Base-by-base conservation (phyloP, 1,140 invertebrate genomes). In the Sycophaga agraensis region DNA sequence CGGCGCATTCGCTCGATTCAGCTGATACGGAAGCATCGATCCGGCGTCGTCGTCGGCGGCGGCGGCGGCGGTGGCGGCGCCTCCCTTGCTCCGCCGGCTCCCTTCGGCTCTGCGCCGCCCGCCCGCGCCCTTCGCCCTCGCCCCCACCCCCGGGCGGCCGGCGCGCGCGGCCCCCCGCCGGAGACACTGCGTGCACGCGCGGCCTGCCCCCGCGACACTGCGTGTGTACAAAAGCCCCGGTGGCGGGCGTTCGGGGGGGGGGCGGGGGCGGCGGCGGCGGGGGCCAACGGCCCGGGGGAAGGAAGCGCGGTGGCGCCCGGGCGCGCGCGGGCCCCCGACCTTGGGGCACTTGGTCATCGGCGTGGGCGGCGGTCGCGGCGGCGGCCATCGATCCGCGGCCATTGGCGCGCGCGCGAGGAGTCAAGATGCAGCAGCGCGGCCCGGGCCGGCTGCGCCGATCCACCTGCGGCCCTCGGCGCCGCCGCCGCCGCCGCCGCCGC, bases 321-420 rank as follows among this genome's bases (percentile, higher is more conserved):
- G 28, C 19, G 49, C 26, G 46, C 24, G 45, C 28, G 58, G 65
- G 55, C 54, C n/a, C n/a, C n/a, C n/a, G n/a, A n/a, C n/a, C n/a
- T n/a, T n/a, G n/a, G n/a, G n/a, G n/a, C n/a, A n/a, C n/a, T n/a
- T n/a, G n/a, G n/a, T n/a, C n/a, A n/a, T n/a, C n/a, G n/a, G n/a
- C n/a, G n/a, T n/a, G n/a, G n/a, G n/a, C n/a, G n/a, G n/a, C n/a
- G 51, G 40, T 54, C 51, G 75, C 70, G 70, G 75, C 70, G 70
- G 75, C 78, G 77, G 77, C 78, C 78, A 79, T 80, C 78, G 78
- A 76, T 78, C 71, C 50, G 37, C 31, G 17, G 31, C 35, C 28
- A 31, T 31, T 12, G 14, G 70, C 70, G 71, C 72, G 73, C 73
- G 70, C 63, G 64, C 75, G 74, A 80, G 71, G 73, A 79, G 78